phyloP scores from a whole-genome alignment of 2,113 vertebrate genomes.

The Chrysochloris asiatica region DNA sequence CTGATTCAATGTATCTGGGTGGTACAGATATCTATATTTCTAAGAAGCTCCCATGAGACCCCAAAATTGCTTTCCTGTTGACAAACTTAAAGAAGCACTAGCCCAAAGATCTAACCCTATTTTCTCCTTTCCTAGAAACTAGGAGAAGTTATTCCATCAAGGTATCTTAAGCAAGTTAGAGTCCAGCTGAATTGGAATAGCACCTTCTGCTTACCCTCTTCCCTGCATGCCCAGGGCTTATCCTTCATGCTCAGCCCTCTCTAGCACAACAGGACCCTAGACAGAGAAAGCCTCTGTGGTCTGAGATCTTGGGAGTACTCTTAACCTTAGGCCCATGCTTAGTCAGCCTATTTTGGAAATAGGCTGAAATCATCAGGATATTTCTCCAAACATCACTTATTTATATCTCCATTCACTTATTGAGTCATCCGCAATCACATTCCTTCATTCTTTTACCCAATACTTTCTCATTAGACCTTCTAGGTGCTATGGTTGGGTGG shows the following conservation, averaged over 20 bases:
- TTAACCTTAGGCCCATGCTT: no score
- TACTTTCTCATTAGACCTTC: neutral
- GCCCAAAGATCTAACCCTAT: neutral
- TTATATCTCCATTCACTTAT: neutral
- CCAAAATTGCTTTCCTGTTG: neutral
- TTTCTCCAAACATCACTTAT: neutral
- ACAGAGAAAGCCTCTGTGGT: neutral
- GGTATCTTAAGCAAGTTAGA: neutral
- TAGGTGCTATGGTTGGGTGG: neutral
- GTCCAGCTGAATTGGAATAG: neutral
- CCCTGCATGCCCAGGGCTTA: neutral
- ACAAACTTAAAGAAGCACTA: neutral
- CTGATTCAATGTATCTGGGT: neutral
- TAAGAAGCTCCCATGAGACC: neutral
- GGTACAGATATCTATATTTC: neutral
- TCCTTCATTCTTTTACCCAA: neutral
- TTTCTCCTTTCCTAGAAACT: neutral
- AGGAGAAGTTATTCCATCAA: neutral
- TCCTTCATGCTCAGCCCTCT: no score
- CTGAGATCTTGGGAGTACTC: neutral
- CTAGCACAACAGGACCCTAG: neutral
- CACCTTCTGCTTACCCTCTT: neutral
- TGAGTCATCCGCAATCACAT: neutral
- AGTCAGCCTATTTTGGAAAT: no score
- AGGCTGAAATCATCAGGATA: neutral